Evolutionary conservation across 1,140 invertebrate species (phyloP), one percentile per base, ranked within the genome.

Genomic region (Papilio polyxenes): DNA sequence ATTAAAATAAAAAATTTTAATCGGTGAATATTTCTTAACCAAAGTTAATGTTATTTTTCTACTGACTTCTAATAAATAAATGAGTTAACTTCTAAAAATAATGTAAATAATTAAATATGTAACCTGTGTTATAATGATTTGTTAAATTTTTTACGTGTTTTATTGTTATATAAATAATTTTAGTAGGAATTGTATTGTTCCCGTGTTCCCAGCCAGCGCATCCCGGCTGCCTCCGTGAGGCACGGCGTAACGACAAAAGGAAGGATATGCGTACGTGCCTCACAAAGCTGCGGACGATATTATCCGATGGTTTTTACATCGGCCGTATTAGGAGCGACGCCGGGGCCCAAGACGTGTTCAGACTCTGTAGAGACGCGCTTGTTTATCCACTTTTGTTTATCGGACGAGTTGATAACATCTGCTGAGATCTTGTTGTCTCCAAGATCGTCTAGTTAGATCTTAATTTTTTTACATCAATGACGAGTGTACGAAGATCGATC

Each of bases 191-290:
- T 65, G 56, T n/a, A 56, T 62, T 65, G 77, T 80, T 53, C 77
- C 59, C 77, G 6, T 11, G 59, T 80, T 80, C 77, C 59, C 77
- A 80, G 77, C 44, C 20, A 76, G 75, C 49, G 49, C 31, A 69
- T 62, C 80, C 74, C 44, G 82, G 82, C 20, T 40, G 69, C 59
- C 56, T 79, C 56, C 53, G 80, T 69, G 23, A 62, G 78, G 59
- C 78, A 44, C 56, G 59, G 78, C 56, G 78, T 65, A 75, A 82
- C 80, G 82, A 92, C 89, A 91, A 91, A 88, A 85, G 87, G 87
- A 88, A 89, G 90, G 87, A 90, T 87, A 83, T 81, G 82, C 76
- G 91, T 89, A 92, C 91, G 91, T 92, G 91, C 83, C 85, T 76
- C 87, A 92, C 90, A 92, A 92, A 87, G 87, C 85, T 82, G 75